Base-by-base conservation (phyloP, 2,797 vertebrate genomes). In the Esox lucius region DNA sequence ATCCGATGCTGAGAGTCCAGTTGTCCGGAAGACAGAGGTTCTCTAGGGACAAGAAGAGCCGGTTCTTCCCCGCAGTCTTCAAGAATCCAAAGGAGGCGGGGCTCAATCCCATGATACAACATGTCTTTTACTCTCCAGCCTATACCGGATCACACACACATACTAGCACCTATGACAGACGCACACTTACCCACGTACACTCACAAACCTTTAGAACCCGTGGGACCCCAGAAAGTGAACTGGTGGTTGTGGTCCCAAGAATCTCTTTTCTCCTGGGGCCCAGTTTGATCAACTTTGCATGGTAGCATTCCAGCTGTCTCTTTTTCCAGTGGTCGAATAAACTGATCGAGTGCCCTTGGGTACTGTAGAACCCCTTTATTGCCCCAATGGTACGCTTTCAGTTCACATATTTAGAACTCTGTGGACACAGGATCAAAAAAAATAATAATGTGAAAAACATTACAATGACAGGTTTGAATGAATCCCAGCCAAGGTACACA, bases 21-120 rank as follows among this genome's bases (percentile, higher is more conserved):
- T 39, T 35, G 35, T 39, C 64, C 33, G 39, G 48, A 49, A 77
- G 79, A 72, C 65, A 78, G 83, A 70, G 77, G 76, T 76, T 78
- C 89, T 85, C 53, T 1, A 70, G 87, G 75, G 83, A 80, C 65
- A 49, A 53, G 26, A 83, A 75, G n/a, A 85, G 87, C 84, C 87
- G 70, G 84, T 62, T 87, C 79, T 66, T 72, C 81, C 83, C 82
- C 80, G 87, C 77, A 81, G 81, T 76, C 86, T 82, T 90, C 87
- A 90, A 46, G 80, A 87, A 87, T 88, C 79, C 84, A 84, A 88
- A 81, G 79, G 68, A 88, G 79, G 83, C 83, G 85, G 80, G 81
- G 83, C 77, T 78, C 80, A 85, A 86, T 87, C 85, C 79, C 82
- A 80, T 81, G 84, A 77, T 39, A 70, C 26, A 72, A 70, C 79